phyloP scores from a whole-genome alignment of 2,888 invertebrate species.

The Caenorhabditis wallacei region DNA sequence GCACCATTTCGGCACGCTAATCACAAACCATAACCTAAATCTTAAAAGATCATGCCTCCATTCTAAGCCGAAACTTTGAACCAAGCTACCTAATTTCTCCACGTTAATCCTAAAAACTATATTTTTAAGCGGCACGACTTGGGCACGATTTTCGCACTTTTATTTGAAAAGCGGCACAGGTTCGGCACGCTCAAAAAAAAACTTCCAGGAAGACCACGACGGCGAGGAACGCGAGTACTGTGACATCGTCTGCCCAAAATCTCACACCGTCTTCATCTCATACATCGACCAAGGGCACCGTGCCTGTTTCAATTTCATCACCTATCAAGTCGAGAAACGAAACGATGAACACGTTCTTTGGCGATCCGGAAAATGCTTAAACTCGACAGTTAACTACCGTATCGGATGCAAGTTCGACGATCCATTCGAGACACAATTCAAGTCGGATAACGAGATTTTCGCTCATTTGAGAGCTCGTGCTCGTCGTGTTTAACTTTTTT shows the following conservation, averaged over 20 bases:
- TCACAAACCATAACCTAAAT: too few species aligned
- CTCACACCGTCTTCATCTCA: constrained; percentile 81
- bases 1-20: too few species aligned
- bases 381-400: constrained; percentile 80
- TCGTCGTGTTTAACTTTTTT: constrained; percentile 56
- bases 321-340: constrained; percentile 80
- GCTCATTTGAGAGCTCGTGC: constrained; percentile 74
- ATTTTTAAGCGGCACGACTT: too few species aligned
- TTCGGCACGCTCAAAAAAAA: too few species aligned
- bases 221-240: constrained; percentile 81
- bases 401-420: constrained; percentile 83
- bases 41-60: too few species aligned
- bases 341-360: constrained; percentile 76
- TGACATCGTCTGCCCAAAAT: constrained; percentile 82
- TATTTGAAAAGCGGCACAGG: too few species aligned
- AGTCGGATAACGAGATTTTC: constrained; percentile 81
- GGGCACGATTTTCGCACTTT: too few species aligned
- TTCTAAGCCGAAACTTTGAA: too few species aligned
- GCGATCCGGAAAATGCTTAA: constrained; percentile 82
- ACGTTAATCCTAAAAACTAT: too few species aligned
- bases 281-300: constrained; percentile 79
- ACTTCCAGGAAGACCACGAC: constrained; percentile 76
- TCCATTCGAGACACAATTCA: constrained; percentile 81
- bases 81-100: too few species aligned
- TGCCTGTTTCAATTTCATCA: constrained; percentile 82